These are phyloP conservation scores for Drosophila formosana DNA, from an alignment of 2,888 invertebrate species.

Conservation along the genomic window DNA sequence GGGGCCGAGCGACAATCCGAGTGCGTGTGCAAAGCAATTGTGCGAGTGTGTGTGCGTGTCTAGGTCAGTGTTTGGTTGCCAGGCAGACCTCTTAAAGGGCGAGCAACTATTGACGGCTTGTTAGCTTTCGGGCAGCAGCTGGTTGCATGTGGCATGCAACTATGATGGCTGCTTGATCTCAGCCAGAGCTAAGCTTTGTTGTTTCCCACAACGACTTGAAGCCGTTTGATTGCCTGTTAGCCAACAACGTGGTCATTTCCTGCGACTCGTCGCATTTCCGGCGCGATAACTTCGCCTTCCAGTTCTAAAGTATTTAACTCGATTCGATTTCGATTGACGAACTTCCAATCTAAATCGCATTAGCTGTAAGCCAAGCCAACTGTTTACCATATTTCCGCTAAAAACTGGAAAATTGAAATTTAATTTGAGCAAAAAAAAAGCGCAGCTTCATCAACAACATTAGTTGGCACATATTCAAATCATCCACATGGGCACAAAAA, in stretches of 20 bases:
- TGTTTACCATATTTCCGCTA: constrained; percentile 50
- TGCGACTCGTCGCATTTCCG: constrained; percentile 57
- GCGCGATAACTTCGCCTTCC: background rate
- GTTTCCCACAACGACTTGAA: constrained; percentile 19
- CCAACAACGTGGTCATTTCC: constrained; percentile 46
- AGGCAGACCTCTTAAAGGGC: constrained; percentile 44
- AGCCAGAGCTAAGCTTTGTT: constrained; percentile 22
- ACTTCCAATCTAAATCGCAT: constrained; percentile 46
- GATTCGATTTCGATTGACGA: background rate
- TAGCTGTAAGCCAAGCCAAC: constrained; percentile 22
- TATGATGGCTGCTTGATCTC: constrained; percentile 26
- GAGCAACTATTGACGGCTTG: constrained; percentile 50
- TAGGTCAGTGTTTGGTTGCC: constrained; percentile 41
- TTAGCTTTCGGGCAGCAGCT: constrained; percentile 32
- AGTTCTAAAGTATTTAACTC: background rate
- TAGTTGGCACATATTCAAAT: constrained; percentile 76
- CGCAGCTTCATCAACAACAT: constrained; percentile 65
- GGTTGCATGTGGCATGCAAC: constrained; percentile 54
- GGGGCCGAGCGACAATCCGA: constrained; percentile 37
- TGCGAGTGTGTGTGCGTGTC: constrained; percentile 43
- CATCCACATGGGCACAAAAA: constrained; percentile 30
- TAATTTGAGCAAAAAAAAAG: constrained; percentile 47
- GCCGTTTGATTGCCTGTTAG: constrained; percentile 37
- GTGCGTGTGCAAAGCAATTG: constrained; percentile 52
- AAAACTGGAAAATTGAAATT: constrained; percentile 69